A percentile compares a stretch with the other conserved stretches of the same genome.
Evolutionary conservation across 2,113 vertebrate genomes (phyloP).

Genomic region (Pantherophis guttatus): DNA sequence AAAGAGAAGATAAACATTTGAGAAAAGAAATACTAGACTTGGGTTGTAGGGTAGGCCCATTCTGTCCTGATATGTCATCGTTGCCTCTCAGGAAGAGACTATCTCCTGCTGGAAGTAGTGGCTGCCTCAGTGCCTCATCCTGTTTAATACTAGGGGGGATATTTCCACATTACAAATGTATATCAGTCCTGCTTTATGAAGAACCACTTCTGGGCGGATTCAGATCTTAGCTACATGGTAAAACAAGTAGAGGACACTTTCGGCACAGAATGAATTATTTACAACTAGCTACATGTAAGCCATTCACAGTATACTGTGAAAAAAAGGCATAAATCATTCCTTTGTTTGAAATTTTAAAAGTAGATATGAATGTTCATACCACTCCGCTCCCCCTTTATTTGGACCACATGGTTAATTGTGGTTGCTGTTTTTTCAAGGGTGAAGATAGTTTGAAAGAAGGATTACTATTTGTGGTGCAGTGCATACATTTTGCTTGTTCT

Average conservation of each 20-base stretch:
- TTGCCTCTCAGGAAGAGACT: not conserved
- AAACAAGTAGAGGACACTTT: not conserved
- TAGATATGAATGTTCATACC: not conserved
- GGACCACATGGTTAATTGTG: not conserved
- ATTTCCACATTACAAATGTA: not conserved
- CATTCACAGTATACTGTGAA: not conserved
- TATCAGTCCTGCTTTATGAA: not conserved
- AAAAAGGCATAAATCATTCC: not conserved
- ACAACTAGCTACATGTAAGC: not conserved
- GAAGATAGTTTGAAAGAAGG: not conserved
- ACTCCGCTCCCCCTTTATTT: not conserved
- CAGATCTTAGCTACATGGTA: not conserved
- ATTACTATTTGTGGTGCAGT: not conserved
- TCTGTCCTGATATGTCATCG: not conserved
- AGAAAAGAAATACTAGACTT: not conserved
- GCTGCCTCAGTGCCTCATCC: not conserved
- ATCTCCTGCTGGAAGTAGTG: not conserved
- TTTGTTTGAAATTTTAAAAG: slow-evolving; percentile 10
- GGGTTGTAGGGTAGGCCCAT: not conserved
- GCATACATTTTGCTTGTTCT: not conserved
- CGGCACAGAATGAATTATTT: not conserved
- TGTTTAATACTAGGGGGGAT: not conserved
- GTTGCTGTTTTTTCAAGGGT: not conserved
- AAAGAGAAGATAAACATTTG: not conserved
- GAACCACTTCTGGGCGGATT: not conserved